These are phyloP conservation scores for Gambelia wislizenii DNA, from an alignment of 2,797 vertebrate genomes.

Conservation along the genomic window DNA sequence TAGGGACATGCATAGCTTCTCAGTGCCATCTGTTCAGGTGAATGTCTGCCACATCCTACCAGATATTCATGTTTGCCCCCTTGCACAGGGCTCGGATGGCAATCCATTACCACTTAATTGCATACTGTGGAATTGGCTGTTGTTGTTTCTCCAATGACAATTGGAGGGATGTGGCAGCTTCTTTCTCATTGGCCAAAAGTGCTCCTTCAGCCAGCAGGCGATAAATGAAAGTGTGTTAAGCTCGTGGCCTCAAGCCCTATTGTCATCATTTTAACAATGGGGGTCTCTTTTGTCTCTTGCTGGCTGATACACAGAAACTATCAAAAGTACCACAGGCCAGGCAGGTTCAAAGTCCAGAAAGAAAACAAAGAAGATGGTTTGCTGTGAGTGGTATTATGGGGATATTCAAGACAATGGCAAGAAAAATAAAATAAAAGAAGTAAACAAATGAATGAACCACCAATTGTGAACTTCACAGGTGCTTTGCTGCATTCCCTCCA, in stretches of 20 bases:
- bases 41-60: slow-evolving; percentile 50
- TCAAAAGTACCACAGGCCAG: neutral
- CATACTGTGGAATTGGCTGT: neutral
- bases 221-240: neutral
- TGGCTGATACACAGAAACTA: slow-evolving; percentile 3
- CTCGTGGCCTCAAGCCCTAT: neutral
- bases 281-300: neutral
- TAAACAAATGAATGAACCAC: no score
- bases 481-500: neutral
- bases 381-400: no score
- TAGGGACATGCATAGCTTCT: slow-evolving; percentile 7
- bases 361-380: neutral
- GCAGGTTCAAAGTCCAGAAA: rapidly evolving
- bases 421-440: neutral
- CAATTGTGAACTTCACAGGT: neutral
- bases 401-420: neutral
- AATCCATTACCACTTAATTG: slow-evolving; percentile 35
- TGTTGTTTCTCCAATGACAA: neutral
- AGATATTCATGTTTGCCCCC: slow-evolving; percentile 37
- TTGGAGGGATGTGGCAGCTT: neutral
- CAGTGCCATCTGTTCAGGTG: slow-evolving; percentile 61
- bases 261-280: slow-evolving; percentile 7
- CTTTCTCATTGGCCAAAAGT: slow-evolving; percentile 34
- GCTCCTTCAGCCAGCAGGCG: slow-evolving; percentile 27
- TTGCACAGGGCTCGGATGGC: rapidly evolving